Percentiles rank a stretch among this genome's conserved stretches.
Evolutionary conservation across 2,888 invertebrate genomes (phyloP).

Genomic region (Trachelus tabidus): DNA sequence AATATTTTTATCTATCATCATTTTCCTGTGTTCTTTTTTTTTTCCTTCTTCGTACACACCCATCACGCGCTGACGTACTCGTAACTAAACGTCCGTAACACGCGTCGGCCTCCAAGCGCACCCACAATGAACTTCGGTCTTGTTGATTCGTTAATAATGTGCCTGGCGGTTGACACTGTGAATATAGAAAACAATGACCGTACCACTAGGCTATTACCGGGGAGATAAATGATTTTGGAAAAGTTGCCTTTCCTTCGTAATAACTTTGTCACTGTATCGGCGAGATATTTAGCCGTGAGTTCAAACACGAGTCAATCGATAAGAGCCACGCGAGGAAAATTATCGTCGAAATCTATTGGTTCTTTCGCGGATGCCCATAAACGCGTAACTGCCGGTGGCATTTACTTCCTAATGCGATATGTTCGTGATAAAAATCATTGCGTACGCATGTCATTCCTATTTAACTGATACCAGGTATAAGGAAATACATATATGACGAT

Average conservation of each 20-base stretch:
- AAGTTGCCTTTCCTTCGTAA: constrained; percentile 12
- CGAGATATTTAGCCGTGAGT: not conserved
- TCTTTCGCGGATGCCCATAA: not conserved
- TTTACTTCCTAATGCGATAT: constrained; percentile 15
- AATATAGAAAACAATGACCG: constrained; percentile 46
- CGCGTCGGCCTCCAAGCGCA: constrained; percentile 30
- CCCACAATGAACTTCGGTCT: constrained; percentile 52
- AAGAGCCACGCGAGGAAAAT: not conserved
- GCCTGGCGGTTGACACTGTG: constrained; percentile 38
- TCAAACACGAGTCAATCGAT: not conserved
- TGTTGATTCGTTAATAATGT: constrained; percentile 55
- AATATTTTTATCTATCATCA: not conserved
- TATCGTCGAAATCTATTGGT: not conserved
- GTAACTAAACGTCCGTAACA: constrained; percentile 52
- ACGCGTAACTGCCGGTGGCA: not conserved
- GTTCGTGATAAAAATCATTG: constrained; percentile 11
- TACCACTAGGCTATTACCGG: constrained; percentile 25
- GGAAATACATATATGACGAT: too few relatives aligned
- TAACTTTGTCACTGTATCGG: constrained; percentile 31
- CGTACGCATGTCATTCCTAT: not conserved
- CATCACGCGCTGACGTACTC: constrained; percentile 44
- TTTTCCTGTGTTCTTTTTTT: not conserved
- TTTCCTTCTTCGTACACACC: not conserved
- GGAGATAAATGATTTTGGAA: constrained; percentile 31
- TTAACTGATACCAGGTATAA: too few relatives aligned